Evolutionary conservation across 2,797 vertebrate species (phyloP), one percentile per base, ranked within the genome.

Genomic region (Myripristis jacobus): DNA sequence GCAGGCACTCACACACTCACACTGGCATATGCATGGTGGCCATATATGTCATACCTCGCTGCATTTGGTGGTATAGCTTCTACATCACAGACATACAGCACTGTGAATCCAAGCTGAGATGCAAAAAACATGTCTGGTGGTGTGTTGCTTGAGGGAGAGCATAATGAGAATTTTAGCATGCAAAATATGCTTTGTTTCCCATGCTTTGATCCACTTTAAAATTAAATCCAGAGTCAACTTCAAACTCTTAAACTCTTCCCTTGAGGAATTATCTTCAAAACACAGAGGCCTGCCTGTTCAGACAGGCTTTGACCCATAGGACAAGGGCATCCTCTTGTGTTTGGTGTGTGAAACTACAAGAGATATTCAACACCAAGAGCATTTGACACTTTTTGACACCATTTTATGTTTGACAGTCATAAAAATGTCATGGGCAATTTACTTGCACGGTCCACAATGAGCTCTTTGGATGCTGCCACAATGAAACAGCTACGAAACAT

Each of bases 301-400:
- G 53, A 52, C 52, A 29, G 52, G 57, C 19, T 80, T 48, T 87
- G 80, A 75, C 77, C 75, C 56, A 75, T 13, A 77, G 66, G 77
- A 85, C 77, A 59, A 91, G 53, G 79, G 88, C 88, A 65, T 88
- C 90, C 90, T 79, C 89, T 88, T 81, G 90, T 92, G 89, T 88
- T 77, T 12, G 25, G 1, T 53, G 41, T 4, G 50, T 34, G 78
- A 56, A 79, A 87, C 24, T 82, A 67, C 80, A 57, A 7, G 18
- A 38, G 27, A 47, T 24, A 60, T n/a, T 4, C 51, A 53, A 55
- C 29, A 3, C 18, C 31, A 19, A n/a, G 44, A 25, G 16, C 18
- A 52, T 58, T 25, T 50, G 15, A 6, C 34, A 34, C 34, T 34
- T 34, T 6, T n/a, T n/a, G n/a, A n/a, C n/a, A 8, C 6, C 34